Percentiles rank a stretch among this genome's conserved stretches.
Evolutionary conservation across 2,797 vertebrate species (phyloP).

Genomic region (Myioborus miniatus): DNA sequence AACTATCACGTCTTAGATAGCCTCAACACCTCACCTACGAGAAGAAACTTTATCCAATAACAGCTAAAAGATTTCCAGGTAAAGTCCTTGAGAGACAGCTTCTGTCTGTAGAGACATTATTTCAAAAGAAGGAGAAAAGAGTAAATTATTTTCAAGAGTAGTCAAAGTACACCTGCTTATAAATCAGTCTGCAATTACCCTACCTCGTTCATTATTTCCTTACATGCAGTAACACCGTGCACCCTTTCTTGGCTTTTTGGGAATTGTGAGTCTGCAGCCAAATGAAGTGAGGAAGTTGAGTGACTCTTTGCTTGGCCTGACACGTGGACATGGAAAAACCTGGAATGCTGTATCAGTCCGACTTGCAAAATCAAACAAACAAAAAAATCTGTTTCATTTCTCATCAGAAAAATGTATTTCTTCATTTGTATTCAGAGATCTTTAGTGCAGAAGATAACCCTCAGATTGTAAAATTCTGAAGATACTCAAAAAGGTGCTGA

Average conservation of each 20-base stretch:
- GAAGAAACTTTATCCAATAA: not conserved
- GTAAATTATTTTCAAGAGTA: not conserved
- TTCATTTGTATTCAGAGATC: not conserved
- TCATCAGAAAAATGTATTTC: not conserved
- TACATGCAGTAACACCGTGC: not conserved
- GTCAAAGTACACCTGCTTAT: not conserved
- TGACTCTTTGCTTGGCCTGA: not conserved
- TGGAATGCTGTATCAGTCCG: not conserved
- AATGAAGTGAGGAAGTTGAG: not conserved
- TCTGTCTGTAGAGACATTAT: not conserved
- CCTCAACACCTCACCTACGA: not conserved
- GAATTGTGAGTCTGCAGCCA: not conserved
- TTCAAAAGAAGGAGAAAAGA: not conserved
- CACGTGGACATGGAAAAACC: not conserved
- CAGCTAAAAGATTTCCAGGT: not conserved
- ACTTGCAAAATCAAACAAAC: not conserved
- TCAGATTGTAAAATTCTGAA: not conserved
- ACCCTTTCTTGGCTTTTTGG: not conserved
- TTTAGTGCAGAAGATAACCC: not conserved
- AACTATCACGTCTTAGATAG: not conserved
- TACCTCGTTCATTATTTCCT: not conserved
- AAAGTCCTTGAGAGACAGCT: not conserved
- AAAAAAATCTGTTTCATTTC: not conserved
- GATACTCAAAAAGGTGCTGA: not conserved
- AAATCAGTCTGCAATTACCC: not conserved